Evolutionary conservation across 2,888 invertebrate species (phyloP), one percentile per base, ranked within the genome.

Genomic region (Acronicta aceris): DNA sequence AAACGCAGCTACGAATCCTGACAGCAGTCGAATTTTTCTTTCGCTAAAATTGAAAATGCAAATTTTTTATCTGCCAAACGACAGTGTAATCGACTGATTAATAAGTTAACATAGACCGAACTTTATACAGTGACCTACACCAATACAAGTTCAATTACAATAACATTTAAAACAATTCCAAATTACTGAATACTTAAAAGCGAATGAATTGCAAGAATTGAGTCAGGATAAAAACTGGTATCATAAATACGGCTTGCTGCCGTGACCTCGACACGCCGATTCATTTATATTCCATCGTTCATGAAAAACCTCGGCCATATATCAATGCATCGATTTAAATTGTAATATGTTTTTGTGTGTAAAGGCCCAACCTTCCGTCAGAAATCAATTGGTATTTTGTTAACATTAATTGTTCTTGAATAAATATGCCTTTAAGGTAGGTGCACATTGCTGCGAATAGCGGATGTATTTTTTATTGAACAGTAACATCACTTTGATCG

Each of bases 311-410:
- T 79, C 72, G 64, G 65, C 59, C 69, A 78, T 78, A 72, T 71
- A 81, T 83, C 83, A 83, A 82, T 83, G 74, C 64, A 75, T 78
- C 82, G 76, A 85, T 87, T 86, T 85, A 86, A 85, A 83, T 81
- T 81, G 84, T 85, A 82, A 85, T 86, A 84, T 74, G 76, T 83
- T 84, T 81, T 81, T 83, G 74, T 83, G 76, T 81, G 72, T 77
- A 76, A 75, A 68, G 55, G 40, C 36, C 16, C 54, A 61, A 59
- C 68, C 82, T 82, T 82, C 80, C 78, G 80, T 77, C 84, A 81
- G 74, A 55, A 75, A 77, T 78, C 81, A 82, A 84, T 84, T 79
- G 82, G 74, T 75, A 77, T 79, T 81, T 82, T 83, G 80, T 84
- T 78, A 72, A 81, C 77, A 77, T 62, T 81, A 81, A 83, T 84